phyloP scores from a whole-genome alignment of 2,113 vertebrate genomes.

The Spea multiplicata region DNA sequence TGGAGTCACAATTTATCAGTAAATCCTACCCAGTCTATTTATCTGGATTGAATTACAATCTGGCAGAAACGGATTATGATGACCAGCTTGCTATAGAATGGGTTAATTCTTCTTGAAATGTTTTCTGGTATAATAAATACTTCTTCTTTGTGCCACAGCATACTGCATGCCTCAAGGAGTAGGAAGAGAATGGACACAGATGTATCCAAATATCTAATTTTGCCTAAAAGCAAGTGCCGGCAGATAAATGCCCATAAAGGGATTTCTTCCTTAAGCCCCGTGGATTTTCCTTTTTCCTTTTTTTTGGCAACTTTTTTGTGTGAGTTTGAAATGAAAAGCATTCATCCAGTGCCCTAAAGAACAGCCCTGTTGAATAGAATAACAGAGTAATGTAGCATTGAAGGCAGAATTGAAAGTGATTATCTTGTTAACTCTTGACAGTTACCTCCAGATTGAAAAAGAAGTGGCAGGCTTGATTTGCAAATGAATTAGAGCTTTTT shows the following conservation, averaged over 20 bases:
- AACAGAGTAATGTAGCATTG: slow-evolving; percentile 91
- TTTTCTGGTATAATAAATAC: slow-evolving; percentile 58
- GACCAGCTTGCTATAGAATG: background rate
- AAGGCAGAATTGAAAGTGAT: slow-evolving; percentile 98
- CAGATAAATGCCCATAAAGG: slow-evolving; percentile 81
- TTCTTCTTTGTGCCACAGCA: slow-evolving; percentile 53
- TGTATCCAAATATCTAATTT: slow-evolving; percentile 84
- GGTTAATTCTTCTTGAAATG: slow-evolving; percentile 35
- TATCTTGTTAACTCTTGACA: slow-evolving; percentile 99
- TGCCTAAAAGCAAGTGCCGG: slow-evolving; percentile 85
- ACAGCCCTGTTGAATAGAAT: slow-evolving; percentile 84
- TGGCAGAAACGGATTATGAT: no score
- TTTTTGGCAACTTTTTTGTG: slow-evolving; percentile 76
- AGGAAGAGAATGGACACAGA: slow-evolving; percentile 77
- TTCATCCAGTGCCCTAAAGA: slow-evolving; percentile 87
- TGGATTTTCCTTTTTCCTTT: slow-evolving; percentile 61
- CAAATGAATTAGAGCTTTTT: slow-evolving; percentile 98
- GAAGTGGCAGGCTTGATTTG: slow-evolving; percentile 96
- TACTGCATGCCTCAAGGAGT: slow-evolving; percentile 69
- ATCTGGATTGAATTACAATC: no score
- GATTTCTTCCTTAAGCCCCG: slow-evolving; percentile 80
- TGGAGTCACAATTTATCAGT: no score
- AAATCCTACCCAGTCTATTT: no score
- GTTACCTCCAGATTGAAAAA: slow-evolving; percentile 93
- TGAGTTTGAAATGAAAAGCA: slow-evolving; percentile 80